Base-by-base conservation (phyloP, 2,797 vertebrate species). In the Onychomys leucogaster region DNA sequence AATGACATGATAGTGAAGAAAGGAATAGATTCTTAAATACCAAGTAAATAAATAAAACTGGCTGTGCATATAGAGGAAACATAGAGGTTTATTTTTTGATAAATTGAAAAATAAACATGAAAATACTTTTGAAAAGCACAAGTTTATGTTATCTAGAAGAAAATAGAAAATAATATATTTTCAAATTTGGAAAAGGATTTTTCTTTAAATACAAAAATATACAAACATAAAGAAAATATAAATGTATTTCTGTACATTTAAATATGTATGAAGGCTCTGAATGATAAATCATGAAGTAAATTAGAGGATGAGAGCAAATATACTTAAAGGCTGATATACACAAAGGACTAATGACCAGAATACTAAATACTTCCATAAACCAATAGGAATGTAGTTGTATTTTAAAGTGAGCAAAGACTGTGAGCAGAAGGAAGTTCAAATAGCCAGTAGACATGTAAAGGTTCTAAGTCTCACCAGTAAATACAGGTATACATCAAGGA, bases 341-440 rank as follows among this genome's bases (percentile, higher is more conserved):
- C 34, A 93, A 67, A 92, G 13, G 14, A 85, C 78, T 71, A 61
- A 43, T 65, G 21, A 76, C 52, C 11, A 77, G 25, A 89, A 92
- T 87, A 19, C n/a, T 61, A 55, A 83, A 76, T 37, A 41, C 19
- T 87, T 90, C 14, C 73, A 82, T 21, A 82, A 91, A 91, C 77
- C 52, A 85, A 6, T 76, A 83, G 57, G 29, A 92, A 57, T 61
- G 43, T 43, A 69, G 55, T 14, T n/a, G 29, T 88, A 67, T 65
- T 90, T 90, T 49, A 88, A 93, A 93, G 71, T 46, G 5, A 37
- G 13, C 57, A 75, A 89, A 90, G 3, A 5, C 65, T 90, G 25
- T 92, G 37, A 52, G 46, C 34, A 95, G 59, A 96, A 83, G 27
- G 37, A 89, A 90, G 13, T 57, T 90, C 57, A 90, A 86, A 87